Evolutionary conservation across 1,140 invertebrate genomes (phyloP).

Genomic region (Bathynomus jamesi): DNA sequence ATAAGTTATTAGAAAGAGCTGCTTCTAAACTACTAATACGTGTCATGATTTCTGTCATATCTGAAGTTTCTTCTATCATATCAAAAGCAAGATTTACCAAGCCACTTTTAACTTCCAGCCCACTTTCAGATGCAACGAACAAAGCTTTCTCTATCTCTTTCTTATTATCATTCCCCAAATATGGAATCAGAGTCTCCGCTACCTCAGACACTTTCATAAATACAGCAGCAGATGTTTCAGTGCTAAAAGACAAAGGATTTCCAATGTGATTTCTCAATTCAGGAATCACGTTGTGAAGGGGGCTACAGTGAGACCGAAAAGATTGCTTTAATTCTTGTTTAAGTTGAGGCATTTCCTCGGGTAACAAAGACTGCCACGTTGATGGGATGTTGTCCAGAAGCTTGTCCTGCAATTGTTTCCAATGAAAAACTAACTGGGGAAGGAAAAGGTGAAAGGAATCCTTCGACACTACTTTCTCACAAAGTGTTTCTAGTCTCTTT

Average conservation of each 20-base stretch:
- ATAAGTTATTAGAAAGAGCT: background rate
- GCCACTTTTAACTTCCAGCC: background rate
- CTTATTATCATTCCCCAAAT: background rate
- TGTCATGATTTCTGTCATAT: background rate
- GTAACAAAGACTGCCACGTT: conserved; percentile 16
- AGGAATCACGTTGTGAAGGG: conserved; percentile 22
- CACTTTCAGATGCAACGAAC: background rate
- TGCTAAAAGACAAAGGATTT: conserved; percentile 24
- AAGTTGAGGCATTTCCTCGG: conserved; percentile 13
- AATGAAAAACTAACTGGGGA: conserved; percentile 31
- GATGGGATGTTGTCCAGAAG: conserved; percentile 29
- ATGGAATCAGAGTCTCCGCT: background rate
- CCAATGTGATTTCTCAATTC: conserved; percentile 7
- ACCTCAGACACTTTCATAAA: background rate
- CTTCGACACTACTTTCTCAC: conserved; percentile 13
- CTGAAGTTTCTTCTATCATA: background rate
- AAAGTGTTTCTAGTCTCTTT: conserved; percentile 16
- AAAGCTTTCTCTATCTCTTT: background rate
- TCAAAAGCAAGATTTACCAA: background rate
- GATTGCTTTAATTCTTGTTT: conserved; percentile 9
- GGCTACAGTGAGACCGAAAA: conserved; percentile 20
- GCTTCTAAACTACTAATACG: background rate
- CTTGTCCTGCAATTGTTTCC: conserved; percentile 29
- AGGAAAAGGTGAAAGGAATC: conserved; percentile 26
- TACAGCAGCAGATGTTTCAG: background rate